Percentiles rank a stretch among this genome's conserved stretches.
Conservation (phyloP, 2,888 invertebrate species). For the Lasioglossum pauxillum region DNA sequence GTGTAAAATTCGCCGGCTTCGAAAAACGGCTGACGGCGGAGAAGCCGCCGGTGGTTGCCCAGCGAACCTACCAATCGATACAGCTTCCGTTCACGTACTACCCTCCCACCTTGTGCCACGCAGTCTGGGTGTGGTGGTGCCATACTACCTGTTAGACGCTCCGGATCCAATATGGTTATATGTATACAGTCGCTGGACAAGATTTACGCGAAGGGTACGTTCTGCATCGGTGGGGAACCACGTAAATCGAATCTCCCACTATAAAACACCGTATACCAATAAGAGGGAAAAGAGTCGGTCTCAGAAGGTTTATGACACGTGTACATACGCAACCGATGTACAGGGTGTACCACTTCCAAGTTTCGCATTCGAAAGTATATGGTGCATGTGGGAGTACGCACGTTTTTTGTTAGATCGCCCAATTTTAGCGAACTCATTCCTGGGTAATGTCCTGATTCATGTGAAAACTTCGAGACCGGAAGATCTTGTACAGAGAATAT, state of each 20-base stretch:
- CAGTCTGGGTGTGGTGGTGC: constrained; percentile 54
- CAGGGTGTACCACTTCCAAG: not conserved
- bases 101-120: constrained; percentile 36
- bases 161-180: constrained; percentile 41
- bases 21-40: constrained; percentile 18
- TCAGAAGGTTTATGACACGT: not conserved
- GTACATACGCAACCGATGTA: not conserved
- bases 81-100: constrained; percentile 79
- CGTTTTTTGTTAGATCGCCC: not conserved
- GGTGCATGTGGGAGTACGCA: not conserved
- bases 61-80: constrained; percentile 82
- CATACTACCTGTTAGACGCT: constrained; percentile 63
- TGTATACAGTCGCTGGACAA: not conserved
- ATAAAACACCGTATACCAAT: not conserved
- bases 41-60: constrained; percentile 70
- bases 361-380: not conserved
- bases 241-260: not conserved
- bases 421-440: not conserved
- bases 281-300: not conserved
- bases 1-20: constrained; percentile 61
- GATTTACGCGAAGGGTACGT: constrained; percentile 5
- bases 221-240: not conserved
- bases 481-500: not conserved
- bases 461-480: not conserved
- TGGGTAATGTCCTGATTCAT: not conserved